Base-by-base conservation (phyloP, 1,140 invertebrate species). In the Mercenaria mercenaria region DNA sequence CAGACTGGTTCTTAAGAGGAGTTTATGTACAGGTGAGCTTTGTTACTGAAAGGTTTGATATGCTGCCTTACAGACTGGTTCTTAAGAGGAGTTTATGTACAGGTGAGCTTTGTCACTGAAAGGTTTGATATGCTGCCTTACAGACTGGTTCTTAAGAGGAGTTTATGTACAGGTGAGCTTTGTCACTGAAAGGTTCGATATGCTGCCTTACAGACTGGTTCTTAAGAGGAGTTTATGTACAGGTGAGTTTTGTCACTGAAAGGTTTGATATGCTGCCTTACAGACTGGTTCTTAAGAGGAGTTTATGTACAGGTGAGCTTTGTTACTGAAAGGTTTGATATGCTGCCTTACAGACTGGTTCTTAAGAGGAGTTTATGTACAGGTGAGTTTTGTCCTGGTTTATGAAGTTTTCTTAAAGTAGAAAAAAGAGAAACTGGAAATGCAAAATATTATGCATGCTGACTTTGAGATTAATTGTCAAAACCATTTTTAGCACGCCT, bases 121-220 rank as follows among this genome's bases (percentile, higher is more conserved):
- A 39, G 23, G 18, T 82, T 64, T 67, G 59, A 82, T 29, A 41
- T 43, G 29, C 59, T 82, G 6, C 80, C 80, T 37, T 64, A 23
- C 23, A n/a, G 26, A 1, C 80, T 82, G 2, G 80, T 82, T 41
- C 15, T 82, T 6, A 26, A 82, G 26, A 82, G 39, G 59, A 82
- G 80, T 67, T 43, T 82, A 20, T 82, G 80, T 82, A 64, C 59
- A 61, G 56, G 80, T 61, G 32, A 82, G 80, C 34, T 82, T 37
- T 32, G 13, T 41, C 18, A 82, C 80, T 10, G 29, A 59, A 29
- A 39, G 23, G 18, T 82, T 64, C 39, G 59, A 82, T 29, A 41
- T 43, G 29, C 59, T 82, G 6, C 80, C 80, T 37, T 64, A 23
- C 23, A n/a, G 26, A 1, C 80, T 82, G 2, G 80, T 82, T 41